Evolutionary conservation across 1,140 invertebrate species (phyloP).

Genomic region (Lethocerus indicus): DNA sequence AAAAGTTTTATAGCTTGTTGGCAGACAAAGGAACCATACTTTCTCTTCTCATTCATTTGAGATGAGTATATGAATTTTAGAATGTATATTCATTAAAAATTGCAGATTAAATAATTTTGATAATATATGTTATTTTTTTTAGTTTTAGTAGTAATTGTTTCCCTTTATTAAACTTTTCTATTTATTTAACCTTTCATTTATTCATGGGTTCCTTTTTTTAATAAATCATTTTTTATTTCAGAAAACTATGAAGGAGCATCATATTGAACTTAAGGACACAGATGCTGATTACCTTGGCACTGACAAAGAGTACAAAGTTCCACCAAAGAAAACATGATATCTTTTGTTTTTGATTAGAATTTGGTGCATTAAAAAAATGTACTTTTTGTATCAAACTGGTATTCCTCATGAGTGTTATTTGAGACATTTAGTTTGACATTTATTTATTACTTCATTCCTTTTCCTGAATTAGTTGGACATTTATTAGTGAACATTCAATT

Average conservation of each 20-base stretch:
- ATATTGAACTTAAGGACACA: constrained; percentile 15
- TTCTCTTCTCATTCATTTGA: not conserved
- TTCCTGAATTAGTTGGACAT: too few relatives aligned
- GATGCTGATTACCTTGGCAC: constrained; percentile 13
- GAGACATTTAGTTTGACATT: too few relatives aligned
- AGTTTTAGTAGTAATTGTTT: not conserved
- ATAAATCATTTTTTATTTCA: constrained; percentile 8
- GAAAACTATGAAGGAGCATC: constrained; percentile 17
- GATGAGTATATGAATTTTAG: not conserved
- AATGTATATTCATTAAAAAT: not conserved
- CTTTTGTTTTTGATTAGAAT: too few relatives aligned
- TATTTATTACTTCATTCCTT: too few relatives aligned
- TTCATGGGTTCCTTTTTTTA: not conserved
- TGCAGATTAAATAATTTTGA: not conserved
- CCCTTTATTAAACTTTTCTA: not conserved
- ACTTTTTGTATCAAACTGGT: too few relatives aligned
- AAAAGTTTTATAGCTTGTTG: too few relatives aligned
- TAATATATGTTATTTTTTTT: not conserved
- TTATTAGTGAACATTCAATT: too few relatives aligned
- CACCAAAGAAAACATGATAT: too few relatives aligned
- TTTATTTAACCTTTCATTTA: not conserved
- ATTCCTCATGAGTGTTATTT: too few relatives aligned
- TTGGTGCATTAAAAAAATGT: too few relatives aligned
- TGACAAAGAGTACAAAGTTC: constrained; percentile 13
- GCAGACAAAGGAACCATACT: too few relatives aligned